A percentile compares a stretch with the other conserved stretches of the same genome.
phyloP scores from a whole-genome alignment of 2,888 invertebrate species.

The Apamea anceps region DNA sequence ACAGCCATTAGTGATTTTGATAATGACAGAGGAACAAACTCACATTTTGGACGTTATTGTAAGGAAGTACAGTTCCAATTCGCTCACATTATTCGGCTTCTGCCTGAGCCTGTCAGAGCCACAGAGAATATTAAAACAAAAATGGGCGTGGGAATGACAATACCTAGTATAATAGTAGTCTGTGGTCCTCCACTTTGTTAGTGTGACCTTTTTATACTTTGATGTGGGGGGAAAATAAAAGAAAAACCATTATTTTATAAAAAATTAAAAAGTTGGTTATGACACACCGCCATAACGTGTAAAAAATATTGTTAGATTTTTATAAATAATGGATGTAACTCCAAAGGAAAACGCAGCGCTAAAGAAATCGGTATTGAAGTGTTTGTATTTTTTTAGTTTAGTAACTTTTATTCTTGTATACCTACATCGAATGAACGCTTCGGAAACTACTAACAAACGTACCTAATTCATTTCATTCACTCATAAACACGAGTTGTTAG shows the following conservation, averaged over 20 bases:
- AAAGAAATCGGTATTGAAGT: conserved; percentile 58
- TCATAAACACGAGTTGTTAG: conserved; percentile 76
- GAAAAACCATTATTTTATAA: conserved; percentile 49
- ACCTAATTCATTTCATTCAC: conserved; percentile 71
- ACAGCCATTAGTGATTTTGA: not conserved
- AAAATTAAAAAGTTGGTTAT: conserved; percentile 58
- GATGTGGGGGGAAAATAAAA: conserved; percentile 7
- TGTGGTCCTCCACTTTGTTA: not conserved
- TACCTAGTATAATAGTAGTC: too few relatives aligned
- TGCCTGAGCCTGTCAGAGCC: too few relatives aligned
- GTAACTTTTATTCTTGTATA: conserved; percentile 35
- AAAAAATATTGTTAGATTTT: conserved; percentile 54
- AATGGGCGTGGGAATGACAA: too few relatives aligned
- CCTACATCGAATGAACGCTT: conserved; percentile 66
- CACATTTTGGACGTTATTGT: too few relatives aligned
- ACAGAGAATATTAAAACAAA: too few relatives aligned
- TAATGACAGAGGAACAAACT: too few relatives aligned
- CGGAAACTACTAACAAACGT: conserved; percentile 56
- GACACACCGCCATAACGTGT: conserved; percentile 51
- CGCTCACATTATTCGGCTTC: too few relatives aligned
- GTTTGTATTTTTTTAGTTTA: conserved; percentile 55
- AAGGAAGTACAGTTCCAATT: too few relatives aligned
- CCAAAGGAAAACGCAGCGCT: conserved; percentile 54
- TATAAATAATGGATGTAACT: conserved; percentile 62
- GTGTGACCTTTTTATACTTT: conserved; percentile 10